Evolutionary conservation across 2,797 vertebrate genomes (phyloP).

Genomic region (Eptatretus atami): DNA sequence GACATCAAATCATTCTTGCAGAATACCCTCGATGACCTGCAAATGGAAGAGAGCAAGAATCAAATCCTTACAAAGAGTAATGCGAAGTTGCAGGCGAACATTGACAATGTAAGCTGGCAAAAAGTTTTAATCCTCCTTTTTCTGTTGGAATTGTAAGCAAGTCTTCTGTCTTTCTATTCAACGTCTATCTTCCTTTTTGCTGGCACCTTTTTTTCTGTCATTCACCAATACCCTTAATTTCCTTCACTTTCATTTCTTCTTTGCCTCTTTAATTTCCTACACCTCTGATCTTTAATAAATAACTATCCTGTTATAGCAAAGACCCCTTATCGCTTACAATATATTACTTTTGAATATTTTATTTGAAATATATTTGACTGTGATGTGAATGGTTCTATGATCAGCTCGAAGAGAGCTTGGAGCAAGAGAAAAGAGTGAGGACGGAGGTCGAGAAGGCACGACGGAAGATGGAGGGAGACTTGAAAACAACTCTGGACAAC

Average conservation of each 20-base stretch:
- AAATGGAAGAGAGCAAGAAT: conserved; percentile 1
- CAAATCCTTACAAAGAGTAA: not conserved
- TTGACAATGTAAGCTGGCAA: not conserved
- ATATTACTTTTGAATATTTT: not conserved
- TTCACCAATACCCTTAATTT: no score
- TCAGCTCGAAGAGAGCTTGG: conserved; percentile 19
- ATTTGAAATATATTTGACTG: not conserved
- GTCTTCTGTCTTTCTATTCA: no score
- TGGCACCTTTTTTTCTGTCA: no score
- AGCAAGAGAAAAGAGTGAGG: conserved; percentile 25
- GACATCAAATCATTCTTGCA: not conserved
- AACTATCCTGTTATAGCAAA: no score
- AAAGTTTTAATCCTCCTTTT: no score
- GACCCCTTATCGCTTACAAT: no score
- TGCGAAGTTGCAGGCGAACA: not conserved
- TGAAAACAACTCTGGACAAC: conserved; percentile 21
- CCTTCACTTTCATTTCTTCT: no score
- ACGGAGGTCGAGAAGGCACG: conserved; percentile 20
- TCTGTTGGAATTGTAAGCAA: no score
- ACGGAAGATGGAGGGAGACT: conserved; percentile 19
- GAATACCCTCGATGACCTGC: conserved; percentile 3
- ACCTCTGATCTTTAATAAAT: no score
- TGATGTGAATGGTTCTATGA: not conserved
- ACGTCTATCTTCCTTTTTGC: no score
- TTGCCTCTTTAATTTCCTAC: no score